Percentiles rank a stretch among this genome's conserved stretches.
These are phyloP conservation scores for Rachycentron canadum DNA, from an alignment of 2,797 vertebrate species.

Conservation along the genomic window DNA sequence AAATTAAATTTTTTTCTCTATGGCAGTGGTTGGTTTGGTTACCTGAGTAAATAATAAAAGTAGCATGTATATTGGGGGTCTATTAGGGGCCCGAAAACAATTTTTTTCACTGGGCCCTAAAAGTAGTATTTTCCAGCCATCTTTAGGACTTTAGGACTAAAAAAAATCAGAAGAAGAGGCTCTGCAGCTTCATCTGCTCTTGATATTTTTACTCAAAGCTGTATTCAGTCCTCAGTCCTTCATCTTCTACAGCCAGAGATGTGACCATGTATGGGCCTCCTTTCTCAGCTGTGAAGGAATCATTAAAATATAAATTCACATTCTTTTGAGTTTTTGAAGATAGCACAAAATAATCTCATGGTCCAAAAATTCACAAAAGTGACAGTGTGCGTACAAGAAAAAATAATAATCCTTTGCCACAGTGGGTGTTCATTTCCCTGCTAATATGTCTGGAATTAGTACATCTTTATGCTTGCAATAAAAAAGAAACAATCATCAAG, in stretches of 20 bases:
- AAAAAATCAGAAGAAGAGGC: not conserved
- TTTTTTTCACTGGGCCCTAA: no score
- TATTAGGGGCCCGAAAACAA: no score
- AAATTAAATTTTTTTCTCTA: no score
- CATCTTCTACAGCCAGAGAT: not conserved
- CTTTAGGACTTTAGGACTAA: not conserved
- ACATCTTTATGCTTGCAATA: constrained; percentile 47
- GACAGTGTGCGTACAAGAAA: constrained; percentile 16
- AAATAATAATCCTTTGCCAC: constrained; percentile 28
- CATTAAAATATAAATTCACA: constrained; percentile 18
- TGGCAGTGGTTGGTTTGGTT: not conserved
- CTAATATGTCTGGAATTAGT: constrained; percentile 57
- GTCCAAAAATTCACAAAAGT: constrained; percentile 18
- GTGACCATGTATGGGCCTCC: not conserved
- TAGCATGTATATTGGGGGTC: no score
- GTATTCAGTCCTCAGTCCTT: constrained; percentile 9
- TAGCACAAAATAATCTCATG: constrained; percentile 22
- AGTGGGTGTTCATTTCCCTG: constrained; percentile 39
- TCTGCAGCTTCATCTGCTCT: not conserved
- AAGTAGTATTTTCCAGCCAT: no score
- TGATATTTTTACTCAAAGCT: no score
- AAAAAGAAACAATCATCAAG: constrained; percentile 43
- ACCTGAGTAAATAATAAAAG: no score
- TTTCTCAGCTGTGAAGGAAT: constrained; percentile 11
- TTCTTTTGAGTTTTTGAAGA: constrained; percentile 17